Base-by-base conservation (phyloP, 2,888 invertebrate species). In the Drosophila anomalata region DNA sequence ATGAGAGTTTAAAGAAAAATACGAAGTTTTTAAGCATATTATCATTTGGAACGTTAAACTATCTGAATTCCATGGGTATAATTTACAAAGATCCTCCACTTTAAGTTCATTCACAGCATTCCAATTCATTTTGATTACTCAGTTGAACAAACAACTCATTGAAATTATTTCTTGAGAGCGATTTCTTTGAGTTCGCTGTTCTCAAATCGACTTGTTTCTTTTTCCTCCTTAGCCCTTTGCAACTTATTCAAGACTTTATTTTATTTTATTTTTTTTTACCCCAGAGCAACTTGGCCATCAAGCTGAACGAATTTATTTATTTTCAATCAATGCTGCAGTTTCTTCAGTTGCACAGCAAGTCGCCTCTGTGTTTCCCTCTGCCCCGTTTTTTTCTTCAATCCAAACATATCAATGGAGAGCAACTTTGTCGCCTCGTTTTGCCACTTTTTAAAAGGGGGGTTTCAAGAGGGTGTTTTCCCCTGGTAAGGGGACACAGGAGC, bases 381-480 rank as follows among this genome's bases (percentile, higher is more conserved):
- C 31, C 31, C 20, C 26, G 26, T 31, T n/a, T 12, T 31, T 31
- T n/a, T 12, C 12, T n/a, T n/a, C 20, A 22, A 7, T 31, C 2
- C 31, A 11, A 22, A 36, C 29, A 20, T 17, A 48, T 48, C 47
- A 46, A 51, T 42, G 74, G 47, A 70, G 52, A 41, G 52, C 54
- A 75, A 75, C 78, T 82, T 83, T 87, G 86, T 87, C 82, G 87
- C 86, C 80, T 65, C 69, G 76, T 74, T 75, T 82, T 73, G 51
- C 75, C 75, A 68, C 66, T 81, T 85, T 85, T 63, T n/a, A 41
- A 54, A 36, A 42, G 36, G 20, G 62, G 14, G n/a, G 8, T 29
- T 29, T 29, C 1, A 9, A 29, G 29, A 3, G 29, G 29, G 29
- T 29, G 29, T 8, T 29, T 2, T 2, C 8, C 8, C 12, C 22